A percentile compares a stretch with the other conserved stretches of the same genome.
phyloP scores from a whole-genome alignment of 30 jellyfish, hydroid and myxozoan genomes.

The Aurelia aurita complex sp. Pacific region DNA sequence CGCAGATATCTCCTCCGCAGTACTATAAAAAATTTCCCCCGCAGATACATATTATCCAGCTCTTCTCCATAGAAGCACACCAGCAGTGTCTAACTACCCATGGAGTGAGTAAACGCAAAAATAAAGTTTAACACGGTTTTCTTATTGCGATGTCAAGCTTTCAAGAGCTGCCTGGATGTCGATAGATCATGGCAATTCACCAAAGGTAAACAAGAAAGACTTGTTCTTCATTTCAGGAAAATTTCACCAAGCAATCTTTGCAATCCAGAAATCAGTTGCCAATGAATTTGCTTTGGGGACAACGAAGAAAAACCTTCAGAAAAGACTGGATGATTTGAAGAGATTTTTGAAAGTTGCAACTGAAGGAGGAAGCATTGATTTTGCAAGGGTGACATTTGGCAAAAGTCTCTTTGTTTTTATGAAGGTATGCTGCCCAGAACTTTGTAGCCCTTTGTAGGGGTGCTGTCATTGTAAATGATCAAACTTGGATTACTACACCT shows the following conservation, averaged over 20 bases:
- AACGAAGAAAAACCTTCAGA: constrained; percentile 51
- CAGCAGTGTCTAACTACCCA: no score
- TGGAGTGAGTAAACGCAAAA: no score
- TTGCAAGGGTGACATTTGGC: constrained; percentile 86
- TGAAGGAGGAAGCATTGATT: constrained; percentile 84
- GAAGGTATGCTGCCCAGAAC: constrained; percentile 40
- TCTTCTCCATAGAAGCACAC: no score
- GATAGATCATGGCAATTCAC: no score
- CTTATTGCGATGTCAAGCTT: no score
- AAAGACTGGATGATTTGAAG: constrained; percentile 61
- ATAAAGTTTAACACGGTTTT: no score
- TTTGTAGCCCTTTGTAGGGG: not conserved
- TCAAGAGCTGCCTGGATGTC: no score
- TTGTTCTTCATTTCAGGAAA: constrained; percentile 51
- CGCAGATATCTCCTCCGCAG: no score
- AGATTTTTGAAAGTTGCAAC: constrained; percentile 76
- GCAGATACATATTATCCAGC: no score
- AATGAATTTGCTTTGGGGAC: constrained; percentile 66
- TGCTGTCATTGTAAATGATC: not conserved
- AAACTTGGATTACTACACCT: no score
- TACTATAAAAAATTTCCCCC: no score
- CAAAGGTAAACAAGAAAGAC: not conserved
- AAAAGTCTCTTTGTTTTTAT: constrained; percentile 59
- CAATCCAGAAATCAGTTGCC: constrained; percentile 83
- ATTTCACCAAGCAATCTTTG: constrained; percentile 78